Percentiles rank a stretch among this genome's conserved stretches.
These are phyloP conservation scores for Rhinogobius similis DNA, from an alignment of 2,113 vertebrate species.

Conservation along the genomic window DNA sequence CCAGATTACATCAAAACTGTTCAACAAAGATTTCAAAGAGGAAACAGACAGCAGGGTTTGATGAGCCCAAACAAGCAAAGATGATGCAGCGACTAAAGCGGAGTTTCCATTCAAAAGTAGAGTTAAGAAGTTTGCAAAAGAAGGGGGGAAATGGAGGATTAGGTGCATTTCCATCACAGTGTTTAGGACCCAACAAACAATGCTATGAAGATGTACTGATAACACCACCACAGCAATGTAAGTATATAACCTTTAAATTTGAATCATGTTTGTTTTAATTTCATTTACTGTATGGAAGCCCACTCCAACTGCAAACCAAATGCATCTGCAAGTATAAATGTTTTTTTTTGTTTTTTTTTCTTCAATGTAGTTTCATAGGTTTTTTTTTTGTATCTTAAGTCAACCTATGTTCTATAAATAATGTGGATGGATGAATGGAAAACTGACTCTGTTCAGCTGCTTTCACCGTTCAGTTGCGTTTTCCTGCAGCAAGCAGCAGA, in stretches of 20 bases:
- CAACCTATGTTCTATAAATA: too few species aligned
- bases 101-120: neutral
- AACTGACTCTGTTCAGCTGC: too few species aligned
- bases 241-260: neutral
- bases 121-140: neutral
- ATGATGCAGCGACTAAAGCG: neutral
- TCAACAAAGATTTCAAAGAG: conserved; percentile 6
- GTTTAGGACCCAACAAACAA: neutral
- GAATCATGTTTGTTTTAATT: neutral
- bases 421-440: too few species aligned
- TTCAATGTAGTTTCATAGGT: too few species aligned
- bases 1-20: neutral
- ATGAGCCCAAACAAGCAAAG: conserved; percentile 1
- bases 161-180: neutral
- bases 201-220: neutral
- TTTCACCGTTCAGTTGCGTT: too few species aligned
- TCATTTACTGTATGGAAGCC: neutral
- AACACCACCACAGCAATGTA: neutral
- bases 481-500: too few species aligned
- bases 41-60: conserved; percentile 3
- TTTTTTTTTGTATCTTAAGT: too few species aligned
- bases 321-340: too few species aligned
- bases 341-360: too few species aligned
- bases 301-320: too few species aligned
- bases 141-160: neutral